These are phyloP conservation scores for Pycnonotus jocosus DNA, from an alignment of 2,113 vertebrate genomes.

Conservation along the genomic window DNA sequence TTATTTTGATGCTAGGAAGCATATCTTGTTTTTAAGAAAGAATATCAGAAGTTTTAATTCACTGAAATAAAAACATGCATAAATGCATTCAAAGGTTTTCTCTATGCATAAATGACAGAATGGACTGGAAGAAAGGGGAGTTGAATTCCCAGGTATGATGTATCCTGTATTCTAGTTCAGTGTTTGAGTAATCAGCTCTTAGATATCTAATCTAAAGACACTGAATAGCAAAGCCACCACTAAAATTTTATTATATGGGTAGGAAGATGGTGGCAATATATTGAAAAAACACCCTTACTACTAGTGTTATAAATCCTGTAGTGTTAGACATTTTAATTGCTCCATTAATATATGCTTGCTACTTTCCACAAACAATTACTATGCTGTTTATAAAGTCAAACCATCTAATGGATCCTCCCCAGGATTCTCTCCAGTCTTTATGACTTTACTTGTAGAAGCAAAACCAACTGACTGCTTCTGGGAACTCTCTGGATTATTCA, in stretches of 20 bases:
- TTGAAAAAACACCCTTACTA: not conserved
- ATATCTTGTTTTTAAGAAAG: not conserved
- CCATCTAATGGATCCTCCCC: not conserved
- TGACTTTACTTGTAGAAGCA: not conserved
- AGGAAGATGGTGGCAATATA: not conserved
- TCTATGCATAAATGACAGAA: not conserved
- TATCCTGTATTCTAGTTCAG: not conserved
- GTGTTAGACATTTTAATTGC: not conserved
- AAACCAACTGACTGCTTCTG: not conserved
- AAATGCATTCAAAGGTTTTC: not conserved
- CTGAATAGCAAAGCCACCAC: not conserved
- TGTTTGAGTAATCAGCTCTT: not conserved
- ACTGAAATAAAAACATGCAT: not conserved
- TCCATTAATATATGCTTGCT: not conserved
- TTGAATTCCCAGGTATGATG: not conserved
- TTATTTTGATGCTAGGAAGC: not conserved
- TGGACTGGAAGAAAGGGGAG: not conserved
- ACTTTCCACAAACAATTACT: not conserved
- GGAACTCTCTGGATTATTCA: not conserved
- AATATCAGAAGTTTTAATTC: not conserved
- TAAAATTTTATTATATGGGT: not conserved
- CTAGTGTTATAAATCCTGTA: not conserved
- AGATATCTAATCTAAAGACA: not conserved
- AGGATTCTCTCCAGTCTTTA: not conserved
- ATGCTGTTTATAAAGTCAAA: not conserved